Base-by-base conservation (phyloP, 2,888 invertebrate species). In the Ptychoptera albimana region DNA sequence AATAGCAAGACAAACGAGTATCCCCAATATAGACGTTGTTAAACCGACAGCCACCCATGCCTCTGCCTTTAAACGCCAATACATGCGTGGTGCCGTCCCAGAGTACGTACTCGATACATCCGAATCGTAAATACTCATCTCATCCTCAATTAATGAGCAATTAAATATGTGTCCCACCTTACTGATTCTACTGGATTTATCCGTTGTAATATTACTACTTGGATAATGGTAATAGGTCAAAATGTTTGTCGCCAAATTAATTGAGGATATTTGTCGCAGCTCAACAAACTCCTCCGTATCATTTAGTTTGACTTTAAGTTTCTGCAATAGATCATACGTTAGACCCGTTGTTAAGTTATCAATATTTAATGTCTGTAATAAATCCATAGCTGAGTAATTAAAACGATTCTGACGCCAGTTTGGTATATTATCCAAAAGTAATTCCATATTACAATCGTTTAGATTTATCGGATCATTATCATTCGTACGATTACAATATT, bases 21-120 rank as follows among this genome's bases (percentile, higher is more conserved):
- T 69, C 1, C 80, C 79, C 13, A 79, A 67, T 29, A 73, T 70
- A n/a, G 79, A 73, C 4, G 82, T 68, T 1, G 82, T 77, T 48
- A 78, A 58, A 43, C 75, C 72, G 11, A 75, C 73, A 30, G 74
- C 73, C 40, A 78, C 71, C 75, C 77, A 79, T 1, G 62, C 57
- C 43, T 66, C 64, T 7, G 60, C 54, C 41, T 64, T 65, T 35
- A 65, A 55, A 11, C 61, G 57, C 65, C 65, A 65, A 45, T 59
- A 64, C 63, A 65, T 64, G 1, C 63, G 63, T 8, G 61, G 15
- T 23, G 34, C 15, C 14, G 32, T 32, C 7, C 5, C 6, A 39
- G 38, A 34, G 11, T 44, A 8, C 8, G 9, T 9, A 8, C 61
- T 64, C 8, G 60, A 58, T 8, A 57, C 55, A 5, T 57, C 60